Percentiles rank a stretch among this genome's conserved stretches.
phyloP scores from a whole-genome alignment of 1,140 invertebrate species.

The Zaprionus vittiger region DNA sequence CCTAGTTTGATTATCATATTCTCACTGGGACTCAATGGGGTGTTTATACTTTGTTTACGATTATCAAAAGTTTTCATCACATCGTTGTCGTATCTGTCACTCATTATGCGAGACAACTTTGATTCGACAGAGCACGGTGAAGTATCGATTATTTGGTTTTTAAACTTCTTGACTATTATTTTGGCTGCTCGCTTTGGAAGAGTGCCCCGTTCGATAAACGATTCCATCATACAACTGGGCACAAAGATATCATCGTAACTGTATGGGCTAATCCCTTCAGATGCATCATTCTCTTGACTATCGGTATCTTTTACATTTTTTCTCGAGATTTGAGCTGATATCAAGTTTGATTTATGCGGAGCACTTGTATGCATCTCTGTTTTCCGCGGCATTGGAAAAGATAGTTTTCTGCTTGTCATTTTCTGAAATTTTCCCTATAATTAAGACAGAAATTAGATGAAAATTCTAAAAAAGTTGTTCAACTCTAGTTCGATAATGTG shows the following conservation, averaged over 20 bases:
- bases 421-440: neutral
- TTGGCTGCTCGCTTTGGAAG: neutral
- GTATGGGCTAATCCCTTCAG: too few relatives aligned
- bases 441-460: neutral
- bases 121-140: neutral
- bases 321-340: too few relatives aligned
- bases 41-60: accelerated
- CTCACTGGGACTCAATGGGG: neutral
- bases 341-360: neutral
- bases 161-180: neutral
- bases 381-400: neutral
- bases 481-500: neutral
- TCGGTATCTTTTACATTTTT: neutral
- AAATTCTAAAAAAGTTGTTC: neutral
- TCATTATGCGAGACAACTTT: neutral
- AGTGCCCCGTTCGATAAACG: neutral
- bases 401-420: neutral
- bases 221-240: neutral
- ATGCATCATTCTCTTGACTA: neutral
- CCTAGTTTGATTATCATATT: neutral
- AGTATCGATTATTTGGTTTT: neutral
- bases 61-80: neutral
- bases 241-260: neutral
- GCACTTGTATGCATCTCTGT: neutral
- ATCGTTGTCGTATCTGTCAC: neutral